These are phyloP conservation scores for Spisula subtruncata DNA, from an alignment of 2,888 invertebrate genomes.

Conservation along the genomic window DNA sequence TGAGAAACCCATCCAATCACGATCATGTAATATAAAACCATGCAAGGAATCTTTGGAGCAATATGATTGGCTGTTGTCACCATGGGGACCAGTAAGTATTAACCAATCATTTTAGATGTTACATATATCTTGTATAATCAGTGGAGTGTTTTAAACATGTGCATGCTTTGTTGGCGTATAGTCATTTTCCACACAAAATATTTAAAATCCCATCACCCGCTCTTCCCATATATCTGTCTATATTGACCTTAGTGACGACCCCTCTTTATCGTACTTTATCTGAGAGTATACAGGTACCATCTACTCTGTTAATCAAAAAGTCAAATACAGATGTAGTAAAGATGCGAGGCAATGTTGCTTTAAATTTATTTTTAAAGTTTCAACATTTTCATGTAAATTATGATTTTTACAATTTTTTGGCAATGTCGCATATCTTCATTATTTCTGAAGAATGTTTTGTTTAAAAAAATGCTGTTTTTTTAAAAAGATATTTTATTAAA, in stretches of 20 bases:
- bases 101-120: constrained; percentile 35
- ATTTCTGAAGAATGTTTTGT: too few species aligned
- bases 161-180: constrained; percentile 41
- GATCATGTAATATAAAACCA: constrained; percentile 69
- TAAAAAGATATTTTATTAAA: neutral
- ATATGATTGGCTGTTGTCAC: constrained; percentile 78
- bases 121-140: constrained; percentile 32
- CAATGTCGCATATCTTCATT: neutral
- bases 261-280: too few species aligned
- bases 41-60: constrained; percentile 67
- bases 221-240: neutral
- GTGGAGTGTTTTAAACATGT: constrained; percentile 40
- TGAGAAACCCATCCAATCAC: constrained; percentile 64
- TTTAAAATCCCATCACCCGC: neutral
- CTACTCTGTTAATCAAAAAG: neutral
- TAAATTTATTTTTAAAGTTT: neutral
- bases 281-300: neutral
- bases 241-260: neutral
- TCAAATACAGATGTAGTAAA: neutral
- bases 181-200: neutral
- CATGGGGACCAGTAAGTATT: constrained; percentile 80
- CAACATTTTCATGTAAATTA: neutral
- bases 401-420: neutral
- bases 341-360: too few species aligned
- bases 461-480: neutral